phyloP scores from a whole-genome alignment of 2,797 vertebrate species.

The Ceyx erithaca region DNA sequence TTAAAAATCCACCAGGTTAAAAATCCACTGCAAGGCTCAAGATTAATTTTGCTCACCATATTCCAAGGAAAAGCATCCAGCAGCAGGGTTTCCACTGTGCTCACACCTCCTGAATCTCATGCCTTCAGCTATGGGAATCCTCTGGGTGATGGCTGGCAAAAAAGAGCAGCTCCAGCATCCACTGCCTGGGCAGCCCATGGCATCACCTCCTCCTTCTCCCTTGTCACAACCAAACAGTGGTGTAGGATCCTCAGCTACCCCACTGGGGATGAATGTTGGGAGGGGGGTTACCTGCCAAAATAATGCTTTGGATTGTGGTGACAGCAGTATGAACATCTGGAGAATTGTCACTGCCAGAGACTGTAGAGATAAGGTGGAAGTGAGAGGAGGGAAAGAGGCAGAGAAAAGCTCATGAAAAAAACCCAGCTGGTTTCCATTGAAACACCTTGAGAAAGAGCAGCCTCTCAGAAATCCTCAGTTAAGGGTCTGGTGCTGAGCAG shows the following conservation, averaged over 20 bases:
- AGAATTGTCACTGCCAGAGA: neutral
- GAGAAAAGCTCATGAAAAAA: neutral
- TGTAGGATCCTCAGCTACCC: neutral
- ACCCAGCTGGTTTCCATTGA: neutral
- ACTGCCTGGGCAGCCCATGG: neutral
- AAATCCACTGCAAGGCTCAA: neutral
- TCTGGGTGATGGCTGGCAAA: neutral
- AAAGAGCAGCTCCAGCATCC: neutral
- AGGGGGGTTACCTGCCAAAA: neutral
- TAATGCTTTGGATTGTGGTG: neutral
- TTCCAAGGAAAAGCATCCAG: neutral
- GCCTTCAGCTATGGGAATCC: neutral
- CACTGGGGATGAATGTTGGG: neutral
- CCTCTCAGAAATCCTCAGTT: neutral
- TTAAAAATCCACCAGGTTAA: no score
- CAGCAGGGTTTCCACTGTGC: neutral
- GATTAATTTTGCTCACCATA: rapidly evolving
- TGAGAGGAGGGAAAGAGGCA: neutral
- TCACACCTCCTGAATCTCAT: neutral
- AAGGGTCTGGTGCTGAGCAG: neutral
- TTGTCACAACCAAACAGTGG: neutral
- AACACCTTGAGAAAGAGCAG: neutral
- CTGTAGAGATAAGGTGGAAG: neutral
- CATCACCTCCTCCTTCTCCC: neutral
- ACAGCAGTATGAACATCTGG: rapidly evolving